Base-by-base conservation (phyloP, 2,113 vertebrate genomes). In the Pygathrix nemaeus region DNA sequence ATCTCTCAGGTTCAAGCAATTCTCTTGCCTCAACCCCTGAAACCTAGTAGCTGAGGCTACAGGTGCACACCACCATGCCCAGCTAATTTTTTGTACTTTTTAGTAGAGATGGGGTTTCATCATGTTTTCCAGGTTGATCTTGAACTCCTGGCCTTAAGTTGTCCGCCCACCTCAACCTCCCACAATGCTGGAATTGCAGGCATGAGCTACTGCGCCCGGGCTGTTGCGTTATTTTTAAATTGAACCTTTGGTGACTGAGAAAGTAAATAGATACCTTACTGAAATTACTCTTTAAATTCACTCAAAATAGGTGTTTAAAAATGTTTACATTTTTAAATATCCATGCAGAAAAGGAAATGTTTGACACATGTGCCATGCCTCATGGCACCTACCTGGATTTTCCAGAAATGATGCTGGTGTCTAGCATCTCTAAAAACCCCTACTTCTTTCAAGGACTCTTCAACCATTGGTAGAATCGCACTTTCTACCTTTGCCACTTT, bases 401-500 rank as follows among this genome's bases (percentile, higher is more conserved):
- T 52, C 92, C 66, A 83, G 88, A 32, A 90, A 9, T 7, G 12
- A 17, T 4, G 0, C 3, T 14, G 55, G 10, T 4, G 8, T 52
- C 57, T 17, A 27, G 43, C n/a, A 14, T 61, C 35, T 79, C 16
- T 32, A 20, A 38, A 81, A 35, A 1, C 16, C 12, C 30, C 18
- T 7, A 0, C 14, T 86, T 48, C 72, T 25, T 4, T 38, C 30
- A 48, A 8, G 9, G 4, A 10, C 11, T 20, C 35, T 35, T 32
- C 61, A 64, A 13, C 61, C 27, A 3, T 32, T 32, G 61, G 27
- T 64, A 32, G 48, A 20, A 14, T 17, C 23, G 2, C 0, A 2
- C 55, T 55, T 66, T n/a, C 40, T 20, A 32, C 75, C 5, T 0
- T 1, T 6, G 9, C 23, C 25, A 16, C 21, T 52, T 73, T 16